Conservation (phyloP, 2,888 invertebrate genomes). For the Baccha elongata region DNA sequence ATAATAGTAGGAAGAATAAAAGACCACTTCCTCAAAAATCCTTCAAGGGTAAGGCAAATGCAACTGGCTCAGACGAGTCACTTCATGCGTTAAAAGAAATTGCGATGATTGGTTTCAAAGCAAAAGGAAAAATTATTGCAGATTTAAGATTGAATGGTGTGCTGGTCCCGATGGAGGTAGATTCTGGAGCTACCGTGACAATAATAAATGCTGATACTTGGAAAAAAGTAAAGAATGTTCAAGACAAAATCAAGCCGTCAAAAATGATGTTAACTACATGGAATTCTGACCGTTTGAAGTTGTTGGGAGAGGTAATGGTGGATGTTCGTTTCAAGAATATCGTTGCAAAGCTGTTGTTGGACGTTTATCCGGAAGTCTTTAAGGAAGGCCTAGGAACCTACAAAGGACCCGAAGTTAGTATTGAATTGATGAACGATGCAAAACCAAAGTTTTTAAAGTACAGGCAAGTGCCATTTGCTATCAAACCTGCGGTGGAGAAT, state of each 20-base stretch:
- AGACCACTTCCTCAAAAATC: too few species aligned
- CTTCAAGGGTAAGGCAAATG: too few species aligned
- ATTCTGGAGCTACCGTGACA: not conserved
- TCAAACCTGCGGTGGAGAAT: slow-evolving; percentile 22
- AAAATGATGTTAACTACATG: not conserved
- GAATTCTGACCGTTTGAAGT: not conserved
- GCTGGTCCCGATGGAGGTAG: too few species aligned
- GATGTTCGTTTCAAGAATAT: not conserved
- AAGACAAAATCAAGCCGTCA: not conserved
- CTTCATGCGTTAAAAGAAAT: too few species aligned
- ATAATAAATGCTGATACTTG: not conserved
- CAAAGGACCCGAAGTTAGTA: slow-evolving; percentile 1
- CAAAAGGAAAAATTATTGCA: too few species aligned
- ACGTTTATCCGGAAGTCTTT: not conserved
- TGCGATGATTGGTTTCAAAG: too few species aligned
- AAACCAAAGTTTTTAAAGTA: slow-evolving; percentile 24
- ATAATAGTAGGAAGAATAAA: too few species aligned
- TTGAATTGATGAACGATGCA: not conserved
- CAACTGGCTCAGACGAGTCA: too few species aligned
- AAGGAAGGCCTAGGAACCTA: not conserved
- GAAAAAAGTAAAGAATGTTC: not conserved
- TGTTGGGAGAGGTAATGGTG: not conserved
- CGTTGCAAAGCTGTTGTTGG: not conserved
- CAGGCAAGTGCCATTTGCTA: slow-evolving; percentile 23
- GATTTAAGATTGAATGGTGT: too few species aligned